phyloP scores from a whole-genome alignment of 2,113 vertebrate species.

The Halichoerus grypus region DNA sequence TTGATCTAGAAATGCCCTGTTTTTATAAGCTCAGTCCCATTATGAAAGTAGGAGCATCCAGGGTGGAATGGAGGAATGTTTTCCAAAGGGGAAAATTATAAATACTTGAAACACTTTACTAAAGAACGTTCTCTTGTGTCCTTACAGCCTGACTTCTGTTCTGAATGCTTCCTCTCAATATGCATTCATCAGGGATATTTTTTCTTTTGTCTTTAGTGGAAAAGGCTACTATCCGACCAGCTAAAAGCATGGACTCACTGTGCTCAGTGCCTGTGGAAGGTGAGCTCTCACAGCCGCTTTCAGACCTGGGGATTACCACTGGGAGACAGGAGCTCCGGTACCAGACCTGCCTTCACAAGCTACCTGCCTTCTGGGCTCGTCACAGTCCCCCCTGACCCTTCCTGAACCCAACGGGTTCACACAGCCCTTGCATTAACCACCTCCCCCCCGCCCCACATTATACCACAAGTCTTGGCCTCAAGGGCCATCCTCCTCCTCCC shows the following conservation, averaged over 20 bases:
- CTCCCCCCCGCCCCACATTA: background rate
- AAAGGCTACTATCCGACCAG: slow-evolving; percentile 95
- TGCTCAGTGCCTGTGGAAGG: slow-evolving; percentile 96
- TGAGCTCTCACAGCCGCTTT: slow-evolving; percentile 77
- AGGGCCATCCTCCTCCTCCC: background rate
- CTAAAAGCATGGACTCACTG: slow-evolving; percentile 98
- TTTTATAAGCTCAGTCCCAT: background rate
- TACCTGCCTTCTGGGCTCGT: background rate
- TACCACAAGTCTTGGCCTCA: background rate
- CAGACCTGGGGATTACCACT: background rate
- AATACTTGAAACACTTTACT: slow-evolving; percentile 24
- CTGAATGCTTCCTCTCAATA: background rate
- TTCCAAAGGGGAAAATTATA: background rate
- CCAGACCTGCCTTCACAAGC: background rate
- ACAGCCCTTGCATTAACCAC: background rate
- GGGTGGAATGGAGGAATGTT: background rate
- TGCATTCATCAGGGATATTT: slow-evolving; percentile 22
- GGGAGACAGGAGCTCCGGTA: too few relatives aligned
- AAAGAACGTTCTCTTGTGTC: background rate
- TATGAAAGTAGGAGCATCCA: background rate
- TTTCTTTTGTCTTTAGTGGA: slow-evolving; percentile 88
- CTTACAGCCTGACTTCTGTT: background rate
- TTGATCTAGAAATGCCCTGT: background rate
- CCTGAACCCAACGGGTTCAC: background rate
- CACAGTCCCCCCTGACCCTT: background rate